Conservation (phyloP, 2,113 vertebrate species). For the Nestor notabilis region DNA sequence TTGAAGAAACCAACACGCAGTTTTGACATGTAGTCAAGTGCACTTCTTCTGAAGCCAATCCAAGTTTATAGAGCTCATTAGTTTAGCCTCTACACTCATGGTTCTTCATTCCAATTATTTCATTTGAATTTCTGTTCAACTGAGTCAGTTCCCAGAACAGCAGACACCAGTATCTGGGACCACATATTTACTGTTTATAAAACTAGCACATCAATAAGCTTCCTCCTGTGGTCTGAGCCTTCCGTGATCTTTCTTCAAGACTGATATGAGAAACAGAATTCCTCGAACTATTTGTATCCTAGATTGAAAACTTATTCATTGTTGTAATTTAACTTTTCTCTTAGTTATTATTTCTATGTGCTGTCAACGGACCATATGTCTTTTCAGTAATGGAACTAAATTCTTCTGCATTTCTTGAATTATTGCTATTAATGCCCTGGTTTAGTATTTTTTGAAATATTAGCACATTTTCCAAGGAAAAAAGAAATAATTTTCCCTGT, state of each 20-base stretch:
- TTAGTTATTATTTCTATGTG: not conserved
- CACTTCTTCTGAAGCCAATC: not conserved
- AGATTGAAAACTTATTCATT: not conserved
- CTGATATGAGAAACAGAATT: not conserved
- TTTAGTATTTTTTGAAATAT: not conserved
- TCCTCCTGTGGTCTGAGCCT: not conserved
- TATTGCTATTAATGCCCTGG: not conserved
- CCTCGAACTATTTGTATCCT: not conserved
- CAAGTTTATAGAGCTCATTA: not conserved
- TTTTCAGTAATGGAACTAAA: not conserved
- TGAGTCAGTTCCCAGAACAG: rapidly evolving
- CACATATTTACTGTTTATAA: not conserved
- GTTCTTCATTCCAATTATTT: not conserved
- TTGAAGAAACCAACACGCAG: not conserved
- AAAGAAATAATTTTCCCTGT: not conserved
- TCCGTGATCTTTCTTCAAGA: not conserved
- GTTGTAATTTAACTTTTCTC: not conserved
- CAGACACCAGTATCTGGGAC: not conserved
- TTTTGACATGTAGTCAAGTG: not conserved
- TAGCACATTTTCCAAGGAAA: not conserved
- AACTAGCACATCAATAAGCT: not conserved
- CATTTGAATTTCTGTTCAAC: not conserved
- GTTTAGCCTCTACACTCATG: not conserved
- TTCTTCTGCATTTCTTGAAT: not conserved
- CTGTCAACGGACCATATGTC: not conserved